These are phyloP conservation scores for Sebastes diploproa DNA, from an alignment of 2,797 vertebrate species.

Conservation along the genomic window DNA sequence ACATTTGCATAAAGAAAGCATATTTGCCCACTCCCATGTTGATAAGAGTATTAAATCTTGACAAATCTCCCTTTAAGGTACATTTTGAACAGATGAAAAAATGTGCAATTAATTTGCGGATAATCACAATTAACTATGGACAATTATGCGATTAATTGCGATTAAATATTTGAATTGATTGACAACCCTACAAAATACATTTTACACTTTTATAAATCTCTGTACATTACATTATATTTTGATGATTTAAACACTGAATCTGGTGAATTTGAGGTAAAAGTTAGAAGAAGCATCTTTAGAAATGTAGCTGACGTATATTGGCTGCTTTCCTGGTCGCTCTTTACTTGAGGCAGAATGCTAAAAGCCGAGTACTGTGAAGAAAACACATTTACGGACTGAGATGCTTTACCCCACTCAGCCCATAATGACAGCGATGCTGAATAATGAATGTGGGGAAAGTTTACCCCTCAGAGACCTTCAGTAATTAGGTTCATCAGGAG, in stretches of 20 bases:
- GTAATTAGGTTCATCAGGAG: slow-evolving; percentile 47
- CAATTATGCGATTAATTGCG: too few species aligned
- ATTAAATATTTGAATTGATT: too few species aligned
- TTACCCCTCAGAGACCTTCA: slow-evolving; percentile 36
- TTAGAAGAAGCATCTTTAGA: background rate
- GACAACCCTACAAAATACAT: background rate
- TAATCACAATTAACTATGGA: too few species aligned
- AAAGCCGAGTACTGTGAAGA: slow-evolving; percentile 39
- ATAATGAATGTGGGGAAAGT: slow-evolving; percentile 76
- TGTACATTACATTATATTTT: background rate
- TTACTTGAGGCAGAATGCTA: slow-evolving; percentile 8
- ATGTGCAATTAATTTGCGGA: too few species aligned
- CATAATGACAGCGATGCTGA: slow-evolving; percentile 69
- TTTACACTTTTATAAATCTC: background rate
- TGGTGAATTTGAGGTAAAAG: background rate
- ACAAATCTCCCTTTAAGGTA: too few species aligned
- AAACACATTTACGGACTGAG: slow-evolving; percentile 53
- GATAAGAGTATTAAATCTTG: too few species aligned
- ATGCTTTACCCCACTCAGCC: slow-evolving; percentile 57
- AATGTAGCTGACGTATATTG: background rate
- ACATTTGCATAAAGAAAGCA: too few species aligned
- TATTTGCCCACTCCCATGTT: too few species aligned
- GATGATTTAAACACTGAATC: background rate
- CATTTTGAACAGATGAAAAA: too few species aligned
- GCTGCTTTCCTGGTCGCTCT: background rate